Conservation (phyloP, 2,888 invertebrate genomes). For the Pediacus dermestoides region DNA sequence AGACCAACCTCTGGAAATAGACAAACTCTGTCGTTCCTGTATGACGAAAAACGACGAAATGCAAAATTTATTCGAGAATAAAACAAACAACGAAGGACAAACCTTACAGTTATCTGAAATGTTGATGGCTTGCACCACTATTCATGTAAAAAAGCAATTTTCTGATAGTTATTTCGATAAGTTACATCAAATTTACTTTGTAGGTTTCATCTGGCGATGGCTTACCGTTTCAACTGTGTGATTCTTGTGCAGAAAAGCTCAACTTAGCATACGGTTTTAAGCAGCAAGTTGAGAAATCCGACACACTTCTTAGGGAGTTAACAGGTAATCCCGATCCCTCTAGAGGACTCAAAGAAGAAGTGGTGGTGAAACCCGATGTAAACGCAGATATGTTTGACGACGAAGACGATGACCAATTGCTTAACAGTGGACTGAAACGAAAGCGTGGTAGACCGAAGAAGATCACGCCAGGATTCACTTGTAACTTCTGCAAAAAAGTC, state of each 20-base stretch:
- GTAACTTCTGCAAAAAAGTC: constrained; percentile 42
- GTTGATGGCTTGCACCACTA: constrained; percentile 48
- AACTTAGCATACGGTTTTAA: constrained; percentile 46
- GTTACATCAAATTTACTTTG: constrained; percentile 13
- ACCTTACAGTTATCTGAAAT: constrained; percentile 44
- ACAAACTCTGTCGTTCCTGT: constrained; percentile 49
- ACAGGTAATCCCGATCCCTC: constrained; percentile 21
- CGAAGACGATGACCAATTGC: too few relatives aligned
- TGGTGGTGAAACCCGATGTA: constrained; percentile 36
- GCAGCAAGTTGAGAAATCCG: constrained; percentile 47
- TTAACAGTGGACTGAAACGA: too few relatives aligned
- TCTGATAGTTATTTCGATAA: too few relatives aligned
- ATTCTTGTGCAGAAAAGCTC: constrained; percentile 44
- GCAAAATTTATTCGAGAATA: constrained; percentile 46
- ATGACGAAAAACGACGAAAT: constrained; percentile 43
- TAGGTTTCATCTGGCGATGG: constrained; percentile 45
- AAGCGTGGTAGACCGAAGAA: constrained; percentile 27
- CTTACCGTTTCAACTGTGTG: constrained; percentile 44
- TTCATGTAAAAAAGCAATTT: constrained; percentile 38
- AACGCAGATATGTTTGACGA: constrained; percentile 7
- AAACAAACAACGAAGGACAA: constrained; percentile 36
- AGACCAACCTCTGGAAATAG: constrained; percentile 38
- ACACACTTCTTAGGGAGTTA: constrained; percentile 40
- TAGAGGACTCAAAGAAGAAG: constrained; percentile 27
- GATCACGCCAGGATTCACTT: constrained; percentile 32